These are phyloP conservation scores for Dasysyrphus tricinctus DNA, from an alignment of 2,888 invertebrate species.

Conservation along the genomic window DNA sequence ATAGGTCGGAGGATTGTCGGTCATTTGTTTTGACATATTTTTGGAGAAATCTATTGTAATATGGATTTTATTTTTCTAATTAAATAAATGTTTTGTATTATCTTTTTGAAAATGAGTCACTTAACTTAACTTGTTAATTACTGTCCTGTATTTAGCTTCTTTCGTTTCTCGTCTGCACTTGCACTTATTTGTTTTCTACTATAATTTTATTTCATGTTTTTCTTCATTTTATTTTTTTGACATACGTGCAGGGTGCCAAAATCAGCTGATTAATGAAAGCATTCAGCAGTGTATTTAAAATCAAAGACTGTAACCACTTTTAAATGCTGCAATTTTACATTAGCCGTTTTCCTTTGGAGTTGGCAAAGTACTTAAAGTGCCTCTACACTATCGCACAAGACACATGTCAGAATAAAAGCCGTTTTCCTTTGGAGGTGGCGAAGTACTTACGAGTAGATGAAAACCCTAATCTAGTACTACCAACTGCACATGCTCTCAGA, in stretches of 20 bases:
- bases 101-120: conserved; percentile 61
- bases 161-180: neutral
- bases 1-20: conserved; percentile 85
- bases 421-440: no score
- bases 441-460: no score
- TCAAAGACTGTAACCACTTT: no score
- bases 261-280: conserved; percentile 15
- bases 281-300: neutral
- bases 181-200: conserved; percentile 70
- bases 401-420: no score
- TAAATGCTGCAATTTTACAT: no score
- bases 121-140: conserved; percentile 39
- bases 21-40: conserved; percentile 76
- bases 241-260: neutral
- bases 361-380: no score
- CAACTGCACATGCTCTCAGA: no score
- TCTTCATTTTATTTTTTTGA: conserved; percentile 43
- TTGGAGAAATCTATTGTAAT: conserved; percentile 12
- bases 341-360: no score
- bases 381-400: no score
- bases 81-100: neutral
- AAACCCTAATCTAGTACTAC: no score
- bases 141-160: neutral
- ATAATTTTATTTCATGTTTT: conserved; percentile 1
- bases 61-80: neutral